Conservation (phyloP, 2,888 invertebrate genomes). For the Camponotus fellah region DNA sequence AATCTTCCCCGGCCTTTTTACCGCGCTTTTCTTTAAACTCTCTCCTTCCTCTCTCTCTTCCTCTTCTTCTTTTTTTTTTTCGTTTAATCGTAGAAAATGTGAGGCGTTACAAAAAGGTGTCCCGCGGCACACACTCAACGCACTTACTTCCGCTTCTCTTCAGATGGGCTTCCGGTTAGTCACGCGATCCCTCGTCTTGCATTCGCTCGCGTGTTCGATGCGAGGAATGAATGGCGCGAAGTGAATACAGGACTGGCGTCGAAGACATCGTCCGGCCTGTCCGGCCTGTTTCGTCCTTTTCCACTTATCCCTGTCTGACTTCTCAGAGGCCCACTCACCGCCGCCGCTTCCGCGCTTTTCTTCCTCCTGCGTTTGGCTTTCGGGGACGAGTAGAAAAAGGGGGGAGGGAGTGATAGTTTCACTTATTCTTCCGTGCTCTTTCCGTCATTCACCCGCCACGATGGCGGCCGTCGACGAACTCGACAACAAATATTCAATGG, state of each 20-base stretch:
- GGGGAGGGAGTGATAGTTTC: slow-evolving; percentile 38
- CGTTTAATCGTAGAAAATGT: slow-evolving; percentile 73
- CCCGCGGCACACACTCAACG: slow-evolving; percentile 62
- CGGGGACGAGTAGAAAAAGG: slow-evolving; percentile 43
- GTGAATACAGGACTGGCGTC: slow-evolving; percentile 21
- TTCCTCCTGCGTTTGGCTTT: neutral
- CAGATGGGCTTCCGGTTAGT: slow-evolving; percentile 15
- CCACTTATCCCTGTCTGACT: slow-evolving; percentile 23
- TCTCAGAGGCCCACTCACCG: neutral
- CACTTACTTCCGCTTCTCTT: slow-evolving; percentile 39
- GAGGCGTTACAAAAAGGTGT: slow-evolving; percentile 72
- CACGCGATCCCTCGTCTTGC: slow-evolving; percentile 4
- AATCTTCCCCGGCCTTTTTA: neutral
- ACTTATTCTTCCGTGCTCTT: slow-evolving; percentile 1
- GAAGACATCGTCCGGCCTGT: neutral
- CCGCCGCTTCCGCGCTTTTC: neutral
- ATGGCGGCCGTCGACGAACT: slow-evolving; percentile 58
- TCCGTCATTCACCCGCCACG: slow-evolving; percentile 38
- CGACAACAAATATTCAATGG: slow-evolving; percentile 68
- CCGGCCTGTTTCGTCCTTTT: slow-evolving; percentile 20
- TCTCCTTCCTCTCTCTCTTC: slow-evolving; percentile 8
- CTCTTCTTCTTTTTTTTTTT: slow-evolving; percentile 31
- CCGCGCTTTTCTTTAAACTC: slow-evolving; percentile 5
- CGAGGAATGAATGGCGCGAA: slow-evolving; percentile 16
- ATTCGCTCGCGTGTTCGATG: neutral